Conservation (phyloP, 2,888 invertebrate genomes). For the Cartodere bifasciata region DNA sequence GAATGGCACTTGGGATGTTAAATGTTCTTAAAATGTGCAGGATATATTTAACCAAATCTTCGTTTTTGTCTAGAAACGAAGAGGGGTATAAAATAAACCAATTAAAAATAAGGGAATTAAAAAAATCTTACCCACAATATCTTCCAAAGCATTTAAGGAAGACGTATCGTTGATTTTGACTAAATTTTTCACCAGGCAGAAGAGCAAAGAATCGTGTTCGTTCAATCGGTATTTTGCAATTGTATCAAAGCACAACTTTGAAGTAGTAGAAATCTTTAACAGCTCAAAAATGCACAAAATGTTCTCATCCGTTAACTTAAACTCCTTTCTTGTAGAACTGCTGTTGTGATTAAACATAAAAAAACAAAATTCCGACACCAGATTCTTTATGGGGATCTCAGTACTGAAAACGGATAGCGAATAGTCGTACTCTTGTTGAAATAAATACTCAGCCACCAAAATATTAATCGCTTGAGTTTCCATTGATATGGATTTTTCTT, state of each 20-base stretch:
- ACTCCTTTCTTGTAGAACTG: slow-evolving; percentile 7
- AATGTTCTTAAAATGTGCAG: too few species aligned
- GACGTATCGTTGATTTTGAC: too few species aligned
- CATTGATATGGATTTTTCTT: slow-evolving; percentile 8
- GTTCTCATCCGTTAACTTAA: slow-evolving; percentile 19
- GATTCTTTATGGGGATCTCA: slow-evolving; percentile 36
- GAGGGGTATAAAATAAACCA: too few species aligned
- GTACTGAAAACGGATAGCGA: slow-evolving; percentile 47
- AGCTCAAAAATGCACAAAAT: slow-evolving; percentile 19
- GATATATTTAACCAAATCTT: too few species aligned
- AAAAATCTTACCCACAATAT: too few species aligned
- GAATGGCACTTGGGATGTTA: too few species aligned
- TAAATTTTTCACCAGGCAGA: slow-evolving; percentile 9
- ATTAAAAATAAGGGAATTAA: too few species aligned
- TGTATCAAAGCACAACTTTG: slow-evolving; percentile 9
- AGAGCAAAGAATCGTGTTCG: slow-evolving; percentile 6
- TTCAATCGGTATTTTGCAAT: slow-evolving; percentile 6
- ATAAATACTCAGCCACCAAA: slow-evolving; percentile 46
- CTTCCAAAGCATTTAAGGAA: too few species aligned
- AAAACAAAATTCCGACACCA: slow-evolving; percentile 35
- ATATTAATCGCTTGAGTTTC: slow-evolving; percentile 44
- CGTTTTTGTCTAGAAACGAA: too few species aligned
- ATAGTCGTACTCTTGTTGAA: slow-evolving; percentile 44
- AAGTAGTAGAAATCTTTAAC: slow-evolving; percentile 17
- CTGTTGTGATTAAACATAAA: slow-evolving; percentile 11